A percentile compares a stretch with the other conserved stretches of the same genome.
Evolutionary conservation across 2,113 vertebrate genomes (phyloP).

Genomic region (Podocnemis expansa): DNA sequence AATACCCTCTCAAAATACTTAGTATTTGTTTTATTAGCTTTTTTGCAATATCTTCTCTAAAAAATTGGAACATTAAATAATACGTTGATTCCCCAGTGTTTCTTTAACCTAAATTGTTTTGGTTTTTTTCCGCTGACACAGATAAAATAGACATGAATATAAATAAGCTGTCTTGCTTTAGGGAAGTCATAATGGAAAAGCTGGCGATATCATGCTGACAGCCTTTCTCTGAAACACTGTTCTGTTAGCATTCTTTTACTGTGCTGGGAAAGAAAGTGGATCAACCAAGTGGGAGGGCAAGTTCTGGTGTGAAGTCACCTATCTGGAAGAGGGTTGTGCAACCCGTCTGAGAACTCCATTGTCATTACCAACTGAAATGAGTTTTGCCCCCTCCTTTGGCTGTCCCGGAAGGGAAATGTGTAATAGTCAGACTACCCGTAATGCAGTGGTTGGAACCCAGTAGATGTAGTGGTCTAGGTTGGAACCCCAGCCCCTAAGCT

Average conservation of each 20-base stretch:
- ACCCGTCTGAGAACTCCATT: too few species aligned
- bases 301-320: too few species aligned
- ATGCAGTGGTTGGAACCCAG: too few species aligned
- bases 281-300: too few species aligned
- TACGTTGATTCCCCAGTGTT: not conserved
- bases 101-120: not conserved
- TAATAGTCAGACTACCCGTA: too few species aligned
- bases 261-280: conserved; percentile 16
- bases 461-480: too few species aligned
- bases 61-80: not conserved
- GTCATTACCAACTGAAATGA: too few species aligned
- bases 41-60: not conserved
- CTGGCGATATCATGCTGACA: not conserved
- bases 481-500: too few species aligned
- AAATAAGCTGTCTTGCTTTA: not conserved
- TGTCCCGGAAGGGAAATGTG: too few species aligned
- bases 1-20: not conserved
- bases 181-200: not conserved
- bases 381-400: too few species aligned
- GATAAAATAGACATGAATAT: conserved; percentile 4
- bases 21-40: not conserved
- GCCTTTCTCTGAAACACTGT: not conserved
- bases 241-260: conserved; percentile 22
- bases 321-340: too few species aligned
- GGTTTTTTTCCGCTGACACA: not conserved